Evolutionary conservation across 1,140 invertebrate species (phyloP).

Genomic region (Eumaeus atala): DNA sequence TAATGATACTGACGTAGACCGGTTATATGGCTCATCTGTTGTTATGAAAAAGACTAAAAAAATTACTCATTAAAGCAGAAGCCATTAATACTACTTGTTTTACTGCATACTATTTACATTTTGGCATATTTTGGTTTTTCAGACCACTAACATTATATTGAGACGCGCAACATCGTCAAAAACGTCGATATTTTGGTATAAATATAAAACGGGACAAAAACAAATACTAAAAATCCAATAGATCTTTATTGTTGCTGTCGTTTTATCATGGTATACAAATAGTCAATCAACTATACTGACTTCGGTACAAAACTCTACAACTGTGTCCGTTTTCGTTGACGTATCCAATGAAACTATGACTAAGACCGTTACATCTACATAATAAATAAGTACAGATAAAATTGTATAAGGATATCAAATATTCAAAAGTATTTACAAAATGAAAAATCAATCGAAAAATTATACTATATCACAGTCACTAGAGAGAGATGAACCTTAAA

Average conservation of each 20-base stretch:
- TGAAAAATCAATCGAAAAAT: constrained; percentile 55
- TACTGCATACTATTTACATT: too few species aligned
- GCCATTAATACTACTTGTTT: too few species aligned
- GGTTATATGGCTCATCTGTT: too few species aligned
- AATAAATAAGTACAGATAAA: constrained; percentile 66
- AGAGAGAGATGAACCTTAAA: constrained; percentile 40
- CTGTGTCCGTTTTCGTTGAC: constrained; percentile 29
- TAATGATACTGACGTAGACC: too few species aligned
- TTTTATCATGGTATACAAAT: constrained; percentile 25
- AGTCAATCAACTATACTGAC: constrained; percentile 5
- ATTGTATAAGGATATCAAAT: constrained; percentile 71
- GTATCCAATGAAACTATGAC: constrained; percentile 20
- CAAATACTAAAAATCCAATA: constrained; percentile 25
- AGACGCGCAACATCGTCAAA: too few species aligned
- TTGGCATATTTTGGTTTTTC: too few species aligned
- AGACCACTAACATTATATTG: too few species aligned
- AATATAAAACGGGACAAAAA: constrained; percentile 19
- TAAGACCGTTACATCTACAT: constrained; percentile 38
- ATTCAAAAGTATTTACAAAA: constrained; percentile 67
- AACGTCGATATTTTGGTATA: too few species aligned
- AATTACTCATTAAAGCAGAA: too few species aligned
- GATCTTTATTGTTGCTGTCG: constrained; percentile 23
- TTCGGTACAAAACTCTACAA: constrained; percentile 54
- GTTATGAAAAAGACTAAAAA: too few species aligned
- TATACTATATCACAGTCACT: constrained; percentile 73